These are phyloP conservation scores for Platycercus adscitus DNA, from an alignment of 2,113 vertebrate genomes.

Conservation along the genomic window DNA sequence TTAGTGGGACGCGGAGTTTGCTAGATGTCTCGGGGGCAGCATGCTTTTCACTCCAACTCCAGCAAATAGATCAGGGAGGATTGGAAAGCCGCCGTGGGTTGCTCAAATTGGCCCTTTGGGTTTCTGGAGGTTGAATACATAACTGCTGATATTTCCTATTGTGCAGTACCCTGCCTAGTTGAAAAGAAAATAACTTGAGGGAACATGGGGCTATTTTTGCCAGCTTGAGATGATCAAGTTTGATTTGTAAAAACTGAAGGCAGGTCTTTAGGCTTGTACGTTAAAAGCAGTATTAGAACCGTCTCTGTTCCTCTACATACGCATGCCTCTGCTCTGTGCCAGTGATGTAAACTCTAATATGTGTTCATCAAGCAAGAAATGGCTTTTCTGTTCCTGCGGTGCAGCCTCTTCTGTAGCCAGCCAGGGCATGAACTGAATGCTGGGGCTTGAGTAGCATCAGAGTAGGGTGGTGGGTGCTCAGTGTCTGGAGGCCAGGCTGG, in stretches of 20 bases:
- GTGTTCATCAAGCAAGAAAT: not conserved
- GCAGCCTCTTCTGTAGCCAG: not conserved
- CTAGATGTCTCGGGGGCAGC: slow-evolving; percentile 48
- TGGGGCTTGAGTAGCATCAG: not conserved
- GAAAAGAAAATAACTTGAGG: slow-evolving; percentile 54
- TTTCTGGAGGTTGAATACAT: slow-evolving; percentile 52
- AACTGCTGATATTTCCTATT: slow-evolving; percentile 31
- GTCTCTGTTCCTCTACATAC: not conserved
- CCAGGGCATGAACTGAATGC: not conserved
- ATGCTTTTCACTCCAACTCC: slow-evolving; percentile 24
- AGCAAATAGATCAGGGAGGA: slow-evolving; percentile 23
- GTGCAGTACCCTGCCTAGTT: slow-evolving; percentile 13
- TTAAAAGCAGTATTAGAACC: not conserved
- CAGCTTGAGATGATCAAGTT: slow-evolving; percentile 47
- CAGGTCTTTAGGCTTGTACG: not conserved
- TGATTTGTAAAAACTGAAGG: slow-evolving; percentile 43
- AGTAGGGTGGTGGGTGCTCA: accelerated
- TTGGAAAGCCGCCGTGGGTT: slow-evolving; percentile 13
- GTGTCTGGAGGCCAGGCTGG: not conserved
- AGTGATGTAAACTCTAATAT: not conserved
- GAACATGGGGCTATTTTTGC: slow-evolving; percentile 33
- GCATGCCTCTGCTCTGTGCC: not conserved
- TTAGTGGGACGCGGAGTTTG: slow-evolving; percentile 45
- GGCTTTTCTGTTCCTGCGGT: not conserved
- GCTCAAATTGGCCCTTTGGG: slow-evolving; percentile 37